Evolutionary conservation across 2,797 vertebrate species (phyloP).

Genomic region (Crotalus adamanteus): DNA sequence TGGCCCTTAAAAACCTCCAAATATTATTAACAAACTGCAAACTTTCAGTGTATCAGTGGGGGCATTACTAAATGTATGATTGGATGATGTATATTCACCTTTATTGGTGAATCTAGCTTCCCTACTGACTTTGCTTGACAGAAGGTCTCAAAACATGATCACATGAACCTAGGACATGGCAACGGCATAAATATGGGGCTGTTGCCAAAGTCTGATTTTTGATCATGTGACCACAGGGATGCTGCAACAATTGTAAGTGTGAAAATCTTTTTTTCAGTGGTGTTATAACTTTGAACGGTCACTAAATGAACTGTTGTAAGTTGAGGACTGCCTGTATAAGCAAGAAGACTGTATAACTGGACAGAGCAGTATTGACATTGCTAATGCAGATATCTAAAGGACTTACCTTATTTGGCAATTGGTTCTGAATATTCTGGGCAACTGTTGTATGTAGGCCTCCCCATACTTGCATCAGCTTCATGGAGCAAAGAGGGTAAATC

Average conservation of each 20-base stretch:
- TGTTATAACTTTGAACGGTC: background rate
- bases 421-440: background rate
- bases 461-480: background rate
- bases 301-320: background rate
- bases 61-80: background rate
- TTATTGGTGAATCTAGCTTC: background rate
- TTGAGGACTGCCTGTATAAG: background rate
- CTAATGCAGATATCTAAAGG: background rate
- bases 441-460: background rate
- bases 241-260: background rate
- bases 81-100: background rate
- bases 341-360: background rate
- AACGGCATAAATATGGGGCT: background rate
- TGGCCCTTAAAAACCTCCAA: background rate
- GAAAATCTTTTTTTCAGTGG: background rate
- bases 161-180: background rate
- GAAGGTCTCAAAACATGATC: background rate
- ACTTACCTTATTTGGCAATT: background rate
- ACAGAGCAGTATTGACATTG: constrained; percentile 12
- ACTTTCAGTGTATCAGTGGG: background rate
- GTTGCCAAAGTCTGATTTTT: background rate
- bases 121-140: background rate
- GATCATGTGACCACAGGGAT: background rate
- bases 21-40: background rate
- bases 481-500: background rate